Evolutionary conservation across 1,140 invertebrate species (phyloP), one percentile per base, ranked within the genome.

Genomic region (Marisa cornuarietis): DNA sequence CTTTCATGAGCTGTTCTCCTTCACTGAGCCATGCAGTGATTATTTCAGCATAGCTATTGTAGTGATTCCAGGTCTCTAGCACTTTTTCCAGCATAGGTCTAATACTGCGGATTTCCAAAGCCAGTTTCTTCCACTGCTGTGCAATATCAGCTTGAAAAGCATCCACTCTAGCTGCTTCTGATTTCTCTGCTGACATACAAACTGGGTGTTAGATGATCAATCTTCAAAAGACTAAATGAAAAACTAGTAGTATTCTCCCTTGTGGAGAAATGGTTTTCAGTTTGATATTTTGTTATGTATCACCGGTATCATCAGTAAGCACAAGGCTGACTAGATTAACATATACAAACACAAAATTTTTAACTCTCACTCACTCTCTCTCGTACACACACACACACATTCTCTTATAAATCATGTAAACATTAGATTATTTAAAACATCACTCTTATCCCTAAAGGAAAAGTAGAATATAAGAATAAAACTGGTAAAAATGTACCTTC

Each of bases 111-210:
- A 99, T 92, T 86, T 98, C 96, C 90, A 95, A 96, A 6, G 96
- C 96, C 4, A 98, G 94, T 84, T 94, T 94, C 88, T 96, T 96
- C 97, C 97, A 98, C 73, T 95, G 94, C 76, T 96, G 95, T 49
- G 94, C 94, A 24, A 95, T 95, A 66, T 98, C 96, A 81, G 94
- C 93, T 91, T 98, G 94, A 87, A 98, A 98, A 78, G 94, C 93
- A 87, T 96, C 96, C 79, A 97, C 94, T 76, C 94, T 94, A 54
- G 93, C 90, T 71, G 93, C 93, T 91, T 98, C 96, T 84, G 94
- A 93, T 85, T 93, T 92, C 89, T 94, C 95, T 95, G 81, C 62
- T 84, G 82, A 89, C 86, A 22, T 13, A 8, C n/a, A 68, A 24
- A 68, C 22, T 16, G 14, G 11, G 22, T 42, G 66, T 68, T 13